phyloP scores from a whole-genome alignment of 2,113 vertebrate species.

The Telmatochromis sp. region DNA sequence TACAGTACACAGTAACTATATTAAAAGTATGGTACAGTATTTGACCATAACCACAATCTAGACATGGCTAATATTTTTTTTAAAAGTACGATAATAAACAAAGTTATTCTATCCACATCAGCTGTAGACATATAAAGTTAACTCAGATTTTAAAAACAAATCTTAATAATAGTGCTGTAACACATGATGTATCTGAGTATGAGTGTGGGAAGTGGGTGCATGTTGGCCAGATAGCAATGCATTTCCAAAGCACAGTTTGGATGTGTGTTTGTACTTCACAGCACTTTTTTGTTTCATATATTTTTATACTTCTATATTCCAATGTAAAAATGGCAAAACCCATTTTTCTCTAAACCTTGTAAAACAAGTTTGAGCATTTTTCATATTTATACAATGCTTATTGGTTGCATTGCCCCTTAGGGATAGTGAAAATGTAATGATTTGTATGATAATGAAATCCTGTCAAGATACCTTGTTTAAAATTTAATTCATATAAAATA shows the following conservation, averaged over 20 bases:
- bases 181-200: conserved; percentile 2
- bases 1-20: not conserved
- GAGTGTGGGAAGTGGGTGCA: conserved; percentile 13
- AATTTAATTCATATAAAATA: not conserved
- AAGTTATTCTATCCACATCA: not conserved
- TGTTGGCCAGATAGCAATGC: conserved; percentile 10
- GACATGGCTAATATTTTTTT: not conserved
- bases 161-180: not conserved
- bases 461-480: conserved; percentile 26
- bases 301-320: conserved; percentile 65
- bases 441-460: conserved; percentile 20
- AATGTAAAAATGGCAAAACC: conserved; percentile 21
- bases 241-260: conserved; percentile 46
- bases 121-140: conserved; percentile 4
- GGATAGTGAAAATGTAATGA: conserved; percentile 4
- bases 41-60: not conserved
- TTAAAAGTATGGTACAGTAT: not conserved
- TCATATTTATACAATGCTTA: conserved; percentile 49
- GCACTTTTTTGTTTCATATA: conserved; percentile 56
- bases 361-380: conserved; percentile 46
- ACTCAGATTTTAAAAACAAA: not conserved
- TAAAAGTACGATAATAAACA: not conserved
- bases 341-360: conserved; percentile 40
- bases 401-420: not conserved
- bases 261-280: conserved; percentile 61